Evolutionary conservation across 2,113 vertebrate genomes (phyloP).

Genomic region (Onychostoma macrolepis): DNA sequence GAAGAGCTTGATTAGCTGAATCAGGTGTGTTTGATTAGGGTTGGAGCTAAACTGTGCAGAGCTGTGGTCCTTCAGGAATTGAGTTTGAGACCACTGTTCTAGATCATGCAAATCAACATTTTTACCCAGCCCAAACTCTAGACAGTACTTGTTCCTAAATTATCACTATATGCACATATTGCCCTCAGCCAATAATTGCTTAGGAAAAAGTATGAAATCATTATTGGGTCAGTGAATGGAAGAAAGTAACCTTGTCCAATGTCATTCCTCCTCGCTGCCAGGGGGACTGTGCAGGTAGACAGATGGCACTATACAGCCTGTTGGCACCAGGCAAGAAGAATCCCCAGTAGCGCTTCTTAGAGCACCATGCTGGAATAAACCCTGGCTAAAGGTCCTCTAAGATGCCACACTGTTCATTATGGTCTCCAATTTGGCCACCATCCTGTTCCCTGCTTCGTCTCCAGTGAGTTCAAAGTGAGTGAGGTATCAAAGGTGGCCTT

Average conservation of each 20-base stretch:
- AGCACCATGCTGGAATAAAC: slow-evolving; percentile 15
- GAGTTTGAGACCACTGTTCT: no score
- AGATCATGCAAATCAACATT: no score
- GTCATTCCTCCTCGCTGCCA: not conserved
- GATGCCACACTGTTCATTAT: slow-evolving; percentile 15
- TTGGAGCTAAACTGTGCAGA: no score
- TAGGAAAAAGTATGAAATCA: not conserved
- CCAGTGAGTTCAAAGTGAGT: not conserved
- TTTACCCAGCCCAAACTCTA: not conserved
- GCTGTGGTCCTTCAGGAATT: no score
- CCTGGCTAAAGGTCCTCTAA: slow-evolving; percentile 23
- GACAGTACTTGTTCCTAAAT: not conserved
- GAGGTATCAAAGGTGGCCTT: not conserved
- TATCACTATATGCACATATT: not conserved
- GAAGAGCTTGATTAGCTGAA: no score
- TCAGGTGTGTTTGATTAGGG: no score
- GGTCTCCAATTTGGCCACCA: slow-evolving; percentile 10
- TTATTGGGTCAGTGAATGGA: slow-evolving; percentile 7
- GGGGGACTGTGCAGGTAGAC: slow-evolving; percentile 17
- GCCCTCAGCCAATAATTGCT: not conserved
- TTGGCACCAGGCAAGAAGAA: slow-evolving; percentile 18
- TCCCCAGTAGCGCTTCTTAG: slow-evolving; percentile 2
- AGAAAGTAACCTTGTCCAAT: slow-evolving; percentile 17
- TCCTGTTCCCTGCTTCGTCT: slow-evolving; percentile 15
- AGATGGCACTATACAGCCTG: slow-evolving; percentile 24